These are phyloP conservation scores for Jordanella pulchra DNA, from an alignment of 2,797 vertebrate genomes.

Conservation along the genomic window DNA sequence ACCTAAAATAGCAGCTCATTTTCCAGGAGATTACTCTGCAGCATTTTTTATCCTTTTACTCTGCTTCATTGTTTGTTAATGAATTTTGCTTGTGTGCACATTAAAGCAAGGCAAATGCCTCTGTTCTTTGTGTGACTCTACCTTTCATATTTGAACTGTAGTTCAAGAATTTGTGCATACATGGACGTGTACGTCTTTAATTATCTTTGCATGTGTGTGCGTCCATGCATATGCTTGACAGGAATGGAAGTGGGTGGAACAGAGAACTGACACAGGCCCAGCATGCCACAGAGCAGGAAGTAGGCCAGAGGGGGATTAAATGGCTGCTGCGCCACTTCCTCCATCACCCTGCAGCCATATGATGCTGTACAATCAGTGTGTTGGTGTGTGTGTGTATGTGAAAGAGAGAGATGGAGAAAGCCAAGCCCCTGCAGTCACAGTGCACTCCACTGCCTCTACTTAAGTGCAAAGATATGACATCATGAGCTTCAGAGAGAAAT, in stretches of 20 bases:
- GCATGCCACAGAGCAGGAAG: constrained; percentile 68
- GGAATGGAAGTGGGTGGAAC: constrained; percentile 16
- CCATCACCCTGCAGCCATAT: constrained; percentile 45
- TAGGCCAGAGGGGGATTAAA: constrained; percentile 75
- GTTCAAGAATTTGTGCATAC: background rate
- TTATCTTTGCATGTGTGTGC: background rate
- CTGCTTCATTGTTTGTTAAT: constrained; percentile 10
- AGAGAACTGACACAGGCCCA: constrained; percentile 43
- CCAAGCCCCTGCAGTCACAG: constrained; percentile 20
- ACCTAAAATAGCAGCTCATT: constrained; percentile 2
- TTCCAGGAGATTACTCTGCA: background rate
- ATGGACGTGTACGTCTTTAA: constrained; percentile 3
- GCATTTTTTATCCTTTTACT: background rate
- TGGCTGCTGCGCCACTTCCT: constrained; percentile 55
- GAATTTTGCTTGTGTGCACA: background rate
- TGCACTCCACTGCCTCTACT: constrained; percentile 27
- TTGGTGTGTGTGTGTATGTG: constrained; percentile 17
- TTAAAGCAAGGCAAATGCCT: background rate
- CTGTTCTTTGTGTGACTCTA: background rate
- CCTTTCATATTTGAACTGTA: background rate
- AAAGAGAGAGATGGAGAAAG: constrained; percentile 15
- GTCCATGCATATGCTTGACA: constrained; percentile 9
- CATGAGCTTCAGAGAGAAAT: constrained; percentile 34
- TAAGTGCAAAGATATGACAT: constrained; percentile 48
- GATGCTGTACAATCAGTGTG: constrained; percentile 14